Base-by-base conservation (phyloP, 2,888 invertebrate species). In the Lampropteryx suffumata region DNA sequence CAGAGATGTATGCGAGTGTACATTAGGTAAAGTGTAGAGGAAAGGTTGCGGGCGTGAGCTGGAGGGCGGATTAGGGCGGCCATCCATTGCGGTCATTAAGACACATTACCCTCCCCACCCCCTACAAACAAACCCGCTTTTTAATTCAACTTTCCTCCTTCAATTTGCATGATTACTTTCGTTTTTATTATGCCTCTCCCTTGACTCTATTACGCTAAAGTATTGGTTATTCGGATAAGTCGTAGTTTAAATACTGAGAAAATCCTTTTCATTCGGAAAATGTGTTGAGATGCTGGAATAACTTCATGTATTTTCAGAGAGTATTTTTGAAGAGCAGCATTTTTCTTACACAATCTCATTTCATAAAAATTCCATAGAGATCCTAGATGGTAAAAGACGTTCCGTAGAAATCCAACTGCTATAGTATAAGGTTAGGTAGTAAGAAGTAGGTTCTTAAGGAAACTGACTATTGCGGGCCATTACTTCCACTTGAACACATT, bases 111-210 rank as follows among this genome's bases (percentile, higher is more conserved):
- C 78, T 61, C 64, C 49, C 57, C 50, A 27, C 46, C 57, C 53
- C 65, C 64, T 58, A 59, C 67, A 66, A 69, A 64, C 74, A 71
- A 71, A 76, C 79, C 81, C 79, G 81, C 80, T 85, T 88, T 89
- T 90, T 90, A 90, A 90, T 90, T 90, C 90, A 88, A 89, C 90
- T 88, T 89, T 84, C 81, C 79, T 84, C 77, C 81, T 72, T 76
- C 73, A 87, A 90, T 90, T 90, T 90, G 90, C 90, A 90, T 90
- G 90, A 90, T 90, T 89, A 89, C 90, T 89, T 87, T 88, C 84
- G 79, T 84, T 90, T 90, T 90, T 88, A 89, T 89, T 88, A 84
- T 79, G 79, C 80, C 70, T 65, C 74, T 68, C 69, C 68, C 71
- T 63, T 72, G 75, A 71, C 71, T 71, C 69, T 69, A 73, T 73